These are phyloP conservation scores for Panonychus citri DNA, from an alignment of 1,140 invertebrate genomes.

Conservation along the genomic window DNA sequence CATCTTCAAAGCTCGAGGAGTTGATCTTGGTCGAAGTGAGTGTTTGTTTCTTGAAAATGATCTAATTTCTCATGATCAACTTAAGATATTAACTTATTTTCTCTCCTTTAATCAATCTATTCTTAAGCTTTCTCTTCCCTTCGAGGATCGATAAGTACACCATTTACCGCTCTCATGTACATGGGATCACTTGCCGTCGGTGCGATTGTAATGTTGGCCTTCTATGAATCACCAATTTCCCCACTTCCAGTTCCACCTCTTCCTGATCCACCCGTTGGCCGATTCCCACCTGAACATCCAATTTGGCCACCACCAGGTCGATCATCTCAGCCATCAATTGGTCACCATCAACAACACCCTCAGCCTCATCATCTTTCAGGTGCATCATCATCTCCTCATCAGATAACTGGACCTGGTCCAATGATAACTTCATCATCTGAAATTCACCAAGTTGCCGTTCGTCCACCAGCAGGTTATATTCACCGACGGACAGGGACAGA, in stretches of 20 bases:
- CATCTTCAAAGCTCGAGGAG: background rate
- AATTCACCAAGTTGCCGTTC: background rate
- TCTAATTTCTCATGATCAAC: background rate
- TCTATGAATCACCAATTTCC: slow-evolving; percentile 12
- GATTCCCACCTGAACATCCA: slow-evolving; percentile 12
- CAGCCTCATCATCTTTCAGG: too few species aligned
- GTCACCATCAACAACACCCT: too few species aligned
- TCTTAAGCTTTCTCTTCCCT: background rate
- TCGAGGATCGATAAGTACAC: slow-evolving; percentile 2
- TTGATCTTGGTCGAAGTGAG: background rate
- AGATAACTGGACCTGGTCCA: background rate
- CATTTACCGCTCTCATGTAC: slow-evolving; percentile 7
- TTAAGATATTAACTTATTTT: background rate
- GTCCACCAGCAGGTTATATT: background rate
- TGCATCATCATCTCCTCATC: too few species aligned
- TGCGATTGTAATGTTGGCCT: slow-evolving; percentile 11
- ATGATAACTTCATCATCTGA: background rate
- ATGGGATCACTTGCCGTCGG: slow-evolving; percentile 6
- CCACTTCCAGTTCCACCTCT: slow-evolving; percentile 12
- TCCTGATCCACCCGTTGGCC: slow-evolving; percentile 11
- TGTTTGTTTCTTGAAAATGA: background rate
- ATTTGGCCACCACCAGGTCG: slow-evolving; percentile 8
- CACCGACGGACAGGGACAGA: background rate
- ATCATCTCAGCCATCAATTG: too few species aligned
- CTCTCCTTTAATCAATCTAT: background rate